phyloP scores from a whole-genome alignment of 2,888 invertebrate species.

The Agapetus fuscipes region DNA sequence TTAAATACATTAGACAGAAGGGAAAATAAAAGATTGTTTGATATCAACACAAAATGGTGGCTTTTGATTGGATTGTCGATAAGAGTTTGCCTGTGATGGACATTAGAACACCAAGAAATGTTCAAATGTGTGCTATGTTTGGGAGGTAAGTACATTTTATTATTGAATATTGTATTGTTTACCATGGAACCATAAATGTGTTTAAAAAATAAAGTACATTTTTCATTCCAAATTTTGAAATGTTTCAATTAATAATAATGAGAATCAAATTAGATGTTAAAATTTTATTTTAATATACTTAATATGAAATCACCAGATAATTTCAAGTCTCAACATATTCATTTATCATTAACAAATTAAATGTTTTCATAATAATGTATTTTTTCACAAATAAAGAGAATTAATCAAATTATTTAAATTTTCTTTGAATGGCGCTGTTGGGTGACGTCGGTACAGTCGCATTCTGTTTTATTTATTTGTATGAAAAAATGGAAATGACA shows the following conservation, averaged over 20 bases:
- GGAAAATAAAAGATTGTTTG: too few relatives aligned
- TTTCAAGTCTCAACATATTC: too few relatives aligned
- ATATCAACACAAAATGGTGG: conserved; percentile 32
- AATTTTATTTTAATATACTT: too few relatives aligned
- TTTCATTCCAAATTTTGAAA: background rate
- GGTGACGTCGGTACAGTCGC: background rate
- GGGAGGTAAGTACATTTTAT: conserved; percentile 32
- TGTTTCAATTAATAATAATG: conserved; percentile 1
- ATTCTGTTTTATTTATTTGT: background rate
- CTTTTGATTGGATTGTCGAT: conserved; percentile 28
- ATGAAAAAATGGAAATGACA: background rate
- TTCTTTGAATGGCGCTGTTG: conserved; percentile 1
- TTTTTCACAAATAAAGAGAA: background rate
- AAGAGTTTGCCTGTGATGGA: conserved; percentile 35
- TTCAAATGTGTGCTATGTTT: conserved; percentile 31
- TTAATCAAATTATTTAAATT: conserved; percentile 1
- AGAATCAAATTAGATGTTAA: too few relatives aligned
- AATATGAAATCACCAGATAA: too few relatives aligned
- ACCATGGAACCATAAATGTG: too few relatives aligned
- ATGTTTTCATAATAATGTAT: too few relatives aligned
- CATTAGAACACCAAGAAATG: conserved; percentile 33
- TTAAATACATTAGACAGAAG: too few relatives aligned
- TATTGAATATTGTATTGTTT: too few relatives aligned
- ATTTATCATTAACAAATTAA: too few relatives aligned
- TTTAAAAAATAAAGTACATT: conserved; percentile 10